Evolutionary conservation across 2,113 vertebrate genomes (phyloP), one percentile per base, ranked within the genome.

Genomic region (Paramisgurnus dabryanus): DNA sequence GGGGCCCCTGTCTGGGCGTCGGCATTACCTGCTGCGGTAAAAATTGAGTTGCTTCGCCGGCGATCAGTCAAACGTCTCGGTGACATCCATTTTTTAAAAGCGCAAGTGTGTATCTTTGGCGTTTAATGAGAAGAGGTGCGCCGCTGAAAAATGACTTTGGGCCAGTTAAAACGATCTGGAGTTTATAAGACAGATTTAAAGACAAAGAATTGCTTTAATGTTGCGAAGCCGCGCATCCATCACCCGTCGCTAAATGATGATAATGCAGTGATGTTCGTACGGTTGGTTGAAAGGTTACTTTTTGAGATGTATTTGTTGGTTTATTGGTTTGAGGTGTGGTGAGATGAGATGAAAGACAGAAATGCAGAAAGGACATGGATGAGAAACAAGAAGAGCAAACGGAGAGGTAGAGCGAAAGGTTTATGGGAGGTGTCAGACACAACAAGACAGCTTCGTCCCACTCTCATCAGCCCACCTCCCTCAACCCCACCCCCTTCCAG

Each of bases 71-170:
- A 90, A 93, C 95, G 95, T 97, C 96, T 95, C 92, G 93, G 92
- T 94, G 95, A 95, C 96, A 96, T 98, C 96, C 96, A 99, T 99
- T 99, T 98, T 98, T 98, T 98, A 98, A 95, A 94, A 82, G 17
- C 91, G 87, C 87, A 87, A 88, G 93, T 92, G 94, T 91, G 92
- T 94, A 90, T 96, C 96, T 96, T 94, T 93, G 91, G 90, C 93
- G 90, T 80, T 88, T 98, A 98, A 98, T 95, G 95, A 96, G 95
- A 85, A 82, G 82, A 88, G 92, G 68, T 82, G 90, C 93, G 91
- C 92, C 91, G 90, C 76, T 95, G 95, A 95, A 93, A 94, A 95
- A 95, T 95, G 91, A 83, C 87, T 88, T 90, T 87, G 81, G 84
- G 86, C 83, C 83, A 88, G 88, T 91, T 91, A 93, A 92, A 90